Evolutionary conservation across 2,113 vertebrate genomes (phyloP).

Genomic region (Cyanistes caeruleus): DNA sequence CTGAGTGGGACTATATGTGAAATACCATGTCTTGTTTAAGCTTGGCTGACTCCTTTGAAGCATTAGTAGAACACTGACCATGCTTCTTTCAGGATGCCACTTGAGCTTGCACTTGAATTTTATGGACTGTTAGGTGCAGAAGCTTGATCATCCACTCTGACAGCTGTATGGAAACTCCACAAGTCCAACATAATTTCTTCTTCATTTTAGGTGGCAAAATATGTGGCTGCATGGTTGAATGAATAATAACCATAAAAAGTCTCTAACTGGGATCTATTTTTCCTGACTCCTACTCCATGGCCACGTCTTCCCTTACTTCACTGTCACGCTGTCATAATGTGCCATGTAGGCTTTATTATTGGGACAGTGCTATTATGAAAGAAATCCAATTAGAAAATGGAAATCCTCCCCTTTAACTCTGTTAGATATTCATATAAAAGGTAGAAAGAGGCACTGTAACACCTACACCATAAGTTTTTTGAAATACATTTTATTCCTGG

Average conservation of each 20-base stretch:
- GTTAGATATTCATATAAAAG: background rate
- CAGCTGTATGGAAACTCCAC: background rate
- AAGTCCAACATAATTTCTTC: background rate
- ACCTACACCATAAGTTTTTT: background rate
- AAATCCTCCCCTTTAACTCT: background rate
- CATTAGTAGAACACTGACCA: background rate
- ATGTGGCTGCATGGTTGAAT: background rate
- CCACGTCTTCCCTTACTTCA: background rate
- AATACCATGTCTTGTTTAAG: background rate
- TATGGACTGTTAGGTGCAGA: background rate
- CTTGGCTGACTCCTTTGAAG: background rate
- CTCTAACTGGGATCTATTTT: background rate
- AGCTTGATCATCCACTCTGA: background rate
- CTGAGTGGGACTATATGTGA: background rate
- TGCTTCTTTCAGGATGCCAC: background rate
- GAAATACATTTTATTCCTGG: background rate
- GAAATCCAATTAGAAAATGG: background rate
- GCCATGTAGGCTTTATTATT: background rate
- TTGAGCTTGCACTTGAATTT: background rate
- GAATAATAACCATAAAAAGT: background rate
- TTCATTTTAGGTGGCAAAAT: conserved; percentile 7
- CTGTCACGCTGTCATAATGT: background rate
- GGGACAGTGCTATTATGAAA: background rate
- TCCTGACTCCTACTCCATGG: background rate
- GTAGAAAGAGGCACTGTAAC: background rate